Percentiles rank a stretch among this genome's conserved stretches.
Evolutionary conservation across 2,888 invertebrate genomes (phyloP).

Genomic region (Antheraea yamamai): DNA sequence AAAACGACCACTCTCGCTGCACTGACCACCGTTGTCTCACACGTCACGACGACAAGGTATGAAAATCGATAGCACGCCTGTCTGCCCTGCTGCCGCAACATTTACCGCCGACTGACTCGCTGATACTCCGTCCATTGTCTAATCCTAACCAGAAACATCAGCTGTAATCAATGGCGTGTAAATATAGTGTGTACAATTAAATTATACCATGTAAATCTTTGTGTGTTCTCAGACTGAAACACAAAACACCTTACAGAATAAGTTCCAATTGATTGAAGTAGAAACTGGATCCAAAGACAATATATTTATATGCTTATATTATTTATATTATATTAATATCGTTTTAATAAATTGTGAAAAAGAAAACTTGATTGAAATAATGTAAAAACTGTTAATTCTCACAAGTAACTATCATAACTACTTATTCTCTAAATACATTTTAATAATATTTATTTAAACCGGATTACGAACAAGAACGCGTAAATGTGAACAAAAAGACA

Average conservation of each 20-base stretch:
- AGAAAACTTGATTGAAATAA: neutral
- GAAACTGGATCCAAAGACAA: neutral
- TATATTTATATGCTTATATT: neutral
- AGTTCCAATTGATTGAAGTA: neutral
- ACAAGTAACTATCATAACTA: neutral
- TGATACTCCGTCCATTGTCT: neutral
- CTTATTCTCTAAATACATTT: neutral
- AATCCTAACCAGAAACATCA: neutral
- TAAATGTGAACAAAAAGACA: neutral
- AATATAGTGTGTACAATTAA: neutral
- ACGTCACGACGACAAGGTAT: conserved; percentile 67
- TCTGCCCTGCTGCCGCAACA: conserved; percentile 47
- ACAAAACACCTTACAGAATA: neutral
- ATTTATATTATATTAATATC: neutral
- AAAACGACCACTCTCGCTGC: conserved; percentile 59
- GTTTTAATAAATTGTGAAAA: neutral
- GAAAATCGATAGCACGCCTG: conserved; percentile 63
- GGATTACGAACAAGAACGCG: neutral
- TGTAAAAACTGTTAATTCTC: neutral
- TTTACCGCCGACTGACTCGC: conserved; percentile 28
- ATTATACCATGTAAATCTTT: neutral
- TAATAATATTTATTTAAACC: neutral
- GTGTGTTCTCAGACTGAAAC: neutral
- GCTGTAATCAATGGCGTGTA: neutral
- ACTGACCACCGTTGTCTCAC: conserved; percentile 46